A percentile compares a stretch with the other conserved stretches of the same genome.
phyloP scores from a whole-genome alignment of 2,113 vertebrate species.

The Pelodiscus sinensis region DNA sequence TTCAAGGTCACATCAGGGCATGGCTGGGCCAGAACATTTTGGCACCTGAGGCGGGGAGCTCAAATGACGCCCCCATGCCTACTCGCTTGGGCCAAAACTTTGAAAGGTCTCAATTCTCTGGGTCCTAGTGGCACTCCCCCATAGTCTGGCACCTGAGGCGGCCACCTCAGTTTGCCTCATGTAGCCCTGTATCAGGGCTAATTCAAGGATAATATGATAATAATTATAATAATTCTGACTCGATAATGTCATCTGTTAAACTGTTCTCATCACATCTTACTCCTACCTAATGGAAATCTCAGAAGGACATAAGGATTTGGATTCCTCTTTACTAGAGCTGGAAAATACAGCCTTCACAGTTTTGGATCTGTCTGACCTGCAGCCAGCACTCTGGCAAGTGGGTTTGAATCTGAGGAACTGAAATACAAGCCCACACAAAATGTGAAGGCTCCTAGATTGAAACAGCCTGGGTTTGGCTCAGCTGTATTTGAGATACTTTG shows the following conservation, averaged over 20 bases:
- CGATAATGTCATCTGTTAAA: neutral
- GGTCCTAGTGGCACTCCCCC: too few species aligned
- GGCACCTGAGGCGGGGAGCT: too few species aligned
- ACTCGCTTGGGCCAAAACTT: too few species aligned
- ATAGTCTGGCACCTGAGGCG: too few species aligned
- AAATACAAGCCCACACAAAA: neutral
- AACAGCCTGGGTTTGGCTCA: neutral
- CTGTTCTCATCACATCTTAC: neutral
- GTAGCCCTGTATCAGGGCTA: too few species aligned
- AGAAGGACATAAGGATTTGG: neutral
- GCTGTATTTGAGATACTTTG: neutral
- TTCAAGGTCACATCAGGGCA: neutral
- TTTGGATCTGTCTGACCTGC: neutral
- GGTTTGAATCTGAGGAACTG: neutral
- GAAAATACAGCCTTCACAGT: neutral
- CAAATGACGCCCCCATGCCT: too few species aligned
- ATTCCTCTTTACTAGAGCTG: neutral
- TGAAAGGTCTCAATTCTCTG: too few species aligned
- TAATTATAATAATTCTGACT: neutral
- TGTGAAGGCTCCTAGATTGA: neutral
- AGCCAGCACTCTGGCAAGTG: neutral
- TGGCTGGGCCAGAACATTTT: too few species aligned
- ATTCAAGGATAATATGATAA: too few species aligned
- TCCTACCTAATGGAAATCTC: neutral
- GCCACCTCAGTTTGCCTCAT: too few species aligned